Base-by-base conservation (phyloP, 2,797 vertebrate genomes). In the Odontamblyopus rebecca region DNA sequence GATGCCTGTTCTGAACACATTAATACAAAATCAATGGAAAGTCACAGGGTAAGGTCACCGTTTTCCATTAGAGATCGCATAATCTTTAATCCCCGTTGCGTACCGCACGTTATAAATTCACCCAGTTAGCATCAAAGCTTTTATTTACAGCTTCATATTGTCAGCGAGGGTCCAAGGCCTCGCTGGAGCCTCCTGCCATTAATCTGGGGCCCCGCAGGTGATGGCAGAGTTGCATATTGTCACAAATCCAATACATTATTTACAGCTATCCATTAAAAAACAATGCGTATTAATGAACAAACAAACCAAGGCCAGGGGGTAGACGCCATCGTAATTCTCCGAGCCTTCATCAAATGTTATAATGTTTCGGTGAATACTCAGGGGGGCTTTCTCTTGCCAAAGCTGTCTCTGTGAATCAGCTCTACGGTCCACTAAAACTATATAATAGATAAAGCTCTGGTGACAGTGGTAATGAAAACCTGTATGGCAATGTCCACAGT, bases 231-330 rank as follows among this genome's bases (percentile, higher is more conserved):
- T 89, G 89, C 87, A 88, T 90, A 90, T 91, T 89, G 89, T 92
- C 91, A 91, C 89, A 92, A 89, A 88, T 89, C 86, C 84, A 83
- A 91, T 93, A 87, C 84, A 90, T 92, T 91, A 93, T 92, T 92
- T 92, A 93, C 88, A 77, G 82, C 74, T 76, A 83, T 82, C 77
- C 88, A 91, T 92, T 92, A 93, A 85, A 88, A 86, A 82, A 85
- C 87, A 89, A 89, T 91, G 79, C 64, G 79, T 86, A 89, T 91
- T 92, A 92, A 91, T 91, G 92, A 93, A 88, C 82, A 89, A 78
- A 59, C 56, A 59, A 72, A 70, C 73, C 77, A 79, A 87, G 84
- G 87, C 85, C 86, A 88, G 85, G 86, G 89, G 90, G 86, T 78
- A 85, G 54, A 73, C 13, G 71, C 83, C 73, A 74, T 77, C 67